Percentiles rank a stretch among this genome's conserved stretches.
These are phyloP conservation scores for Teleogryllus occipitalis DNA, from an alignment of 1,140 invertebrate genomes.

Conservation along the genomic window DNA sequence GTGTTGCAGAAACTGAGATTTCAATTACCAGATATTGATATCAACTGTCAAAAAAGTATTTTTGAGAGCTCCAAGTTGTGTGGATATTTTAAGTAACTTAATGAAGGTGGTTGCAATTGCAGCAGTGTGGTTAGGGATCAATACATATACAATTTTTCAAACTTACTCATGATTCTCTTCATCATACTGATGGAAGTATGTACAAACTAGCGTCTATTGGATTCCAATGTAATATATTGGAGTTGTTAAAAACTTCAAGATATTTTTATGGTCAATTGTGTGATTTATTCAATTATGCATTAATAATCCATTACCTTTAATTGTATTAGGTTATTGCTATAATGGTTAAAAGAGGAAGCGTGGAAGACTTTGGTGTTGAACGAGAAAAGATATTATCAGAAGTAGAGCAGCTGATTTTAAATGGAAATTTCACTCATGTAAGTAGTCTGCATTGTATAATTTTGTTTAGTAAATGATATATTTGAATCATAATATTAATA, in stretches of 20 bases:
- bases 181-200: too few relatives aligned
- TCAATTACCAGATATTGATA: too few relatives aligned
- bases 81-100: too few relatives aligned
- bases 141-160: too few relatives aligned
- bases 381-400: constrained; percentile 61
- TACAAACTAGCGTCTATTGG: too few relatives aligned
- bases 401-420: constrained; percentile 59
- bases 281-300: not conserved
- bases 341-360: constrained; percentile 72
- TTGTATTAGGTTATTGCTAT: constrained; percentile 58
- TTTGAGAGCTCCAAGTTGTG: too few relatives aligned
- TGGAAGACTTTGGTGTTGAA: constrained; percentile 60
- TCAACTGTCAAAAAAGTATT: too few relatives aligned
- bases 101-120: too few relatives aligned
- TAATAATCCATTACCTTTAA: not conserved
- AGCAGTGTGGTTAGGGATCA: too few relatives aligned
- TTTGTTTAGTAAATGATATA: not conserved
- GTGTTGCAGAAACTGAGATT: too few relatives aligned
- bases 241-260: not conserved
- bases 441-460: not conserved
- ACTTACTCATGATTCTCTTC: too few relatives aligned
- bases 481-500: not conserved
- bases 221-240: too few relatives aligned
- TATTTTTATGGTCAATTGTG: not conserved
- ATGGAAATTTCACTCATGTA: constrained; percentile 50